Percentiles rank a stretch among this genome's conserved stretches.
phyloP scores from a whole-genome alignment of 2,888 invertebrate species.

The Platycnemis pennipes region DNA sequence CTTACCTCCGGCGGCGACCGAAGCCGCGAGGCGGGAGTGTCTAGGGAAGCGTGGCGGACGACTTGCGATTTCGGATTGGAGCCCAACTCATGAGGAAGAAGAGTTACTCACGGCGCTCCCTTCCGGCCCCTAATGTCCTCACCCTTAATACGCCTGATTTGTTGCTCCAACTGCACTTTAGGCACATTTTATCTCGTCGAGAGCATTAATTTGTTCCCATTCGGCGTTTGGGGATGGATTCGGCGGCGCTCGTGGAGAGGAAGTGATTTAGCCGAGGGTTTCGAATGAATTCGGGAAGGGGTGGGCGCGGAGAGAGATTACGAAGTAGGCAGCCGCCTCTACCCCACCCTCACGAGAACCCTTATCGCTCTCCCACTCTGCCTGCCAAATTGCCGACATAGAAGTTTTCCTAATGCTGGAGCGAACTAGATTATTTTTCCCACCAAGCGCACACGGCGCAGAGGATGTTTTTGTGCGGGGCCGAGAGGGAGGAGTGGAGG shows the following conservation, averaged over 20 bases:
- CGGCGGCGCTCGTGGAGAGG: conserved; percentile 18
- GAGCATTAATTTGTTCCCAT: conserved; percentile 72
- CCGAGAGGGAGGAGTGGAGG: neutral
- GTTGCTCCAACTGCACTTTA: conserved; percentile 67
- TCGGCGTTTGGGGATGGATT: conserved; percentile 69
- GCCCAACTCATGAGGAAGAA: too few species aligned
- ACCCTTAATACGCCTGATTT: neutral
- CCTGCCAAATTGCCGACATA: conserved; percentile 70
- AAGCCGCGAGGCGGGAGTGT: too few species aligned
- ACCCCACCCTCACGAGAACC: neutral
- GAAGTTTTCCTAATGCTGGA: conserved; percentile 48
- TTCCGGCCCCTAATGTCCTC: neutral
- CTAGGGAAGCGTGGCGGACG: too few species aligned
- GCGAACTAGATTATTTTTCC: conserved; percentile 49
- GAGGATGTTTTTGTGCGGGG: neutral
- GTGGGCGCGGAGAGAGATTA: conserved; percentile 5
- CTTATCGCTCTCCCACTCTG: conserved; percentile 70
- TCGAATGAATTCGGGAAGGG: neutral
- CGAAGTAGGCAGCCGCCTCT: neutral
- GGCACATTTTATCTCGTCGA: conserved; percentile 71
- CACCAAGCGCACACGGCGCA: neutral
- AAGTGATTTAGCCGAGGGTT: conserved; percentile 53
- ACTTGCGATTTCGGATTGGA: too few species aligned
- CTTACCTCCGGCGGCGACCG: too few species aligned
- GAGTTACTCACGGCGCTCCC: too few species aligned